phyloP scores from a whole-genome alignment of 2,113 vertebrate genomes.

The Macrotis lagotis region DNA sequence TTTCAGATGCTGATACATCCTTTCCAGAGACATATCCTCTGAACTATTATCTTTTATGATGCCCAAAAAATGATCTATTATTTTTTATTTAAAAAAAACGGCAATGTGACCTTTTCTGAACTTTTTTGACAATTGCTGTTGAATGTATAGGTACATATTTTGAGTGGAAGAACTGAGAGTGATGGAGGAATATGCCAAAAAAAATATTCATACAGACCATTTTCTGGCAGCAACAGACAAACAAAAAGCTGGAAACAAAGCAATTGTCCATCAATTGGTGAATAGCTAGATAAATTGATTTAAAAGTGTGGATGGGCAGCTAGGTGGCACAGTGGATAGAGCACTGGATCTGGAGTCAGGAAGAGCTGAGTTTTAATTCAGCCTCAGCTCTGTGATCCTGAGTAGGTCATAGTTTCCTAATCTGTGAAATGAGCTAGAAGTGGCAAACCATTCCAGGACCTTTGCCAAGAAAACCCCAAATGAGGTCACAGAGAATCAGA shows the following conservation, averaged over 20 bases:
- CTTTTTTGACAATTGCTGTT: background rate
- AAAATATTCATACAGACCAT: too few relatives aligned
- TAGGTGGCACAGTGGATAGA: background rate
- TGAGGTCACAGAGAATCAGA: background rate
- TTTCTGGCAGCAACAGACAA: too few relatives aligned
- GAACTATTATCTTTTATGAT: too few relatives aligned
- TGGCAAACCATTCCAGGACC: background rate
- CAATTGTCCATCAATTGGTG: too few relatives aligned
- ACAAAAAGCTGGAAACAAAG: too few relatives aligned
- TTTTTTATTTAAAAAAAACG: background rate
- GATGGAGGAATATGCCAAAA: too few relatives aligned
- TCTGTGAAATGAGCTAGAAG: background rate
- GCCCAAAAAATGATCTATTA: background rate
- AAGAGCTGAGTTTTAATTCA: background rate
- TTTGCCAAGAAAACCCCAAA: background rate
- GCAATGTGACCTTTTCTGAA: background rate
- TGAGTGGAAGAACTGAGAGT: too few relatives aligned
- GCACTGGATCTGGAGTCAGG: background rate
- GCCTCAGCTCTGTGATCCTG: background rate
- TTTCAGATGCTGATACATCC: background rate
- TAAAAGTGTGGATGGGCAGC: background rate
- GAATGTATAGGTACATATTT: background rate
- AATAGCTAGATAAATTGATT: too few relatives aligned
- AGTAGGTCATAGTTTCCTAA: background rate
- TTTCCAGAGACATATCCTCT: background rate